Percentiles rank a stretch among this genome's conserved stretches.
These are phyloP conservation scores for Meleagris gallopavo DNA, from an alignment of 2,113 vertebrate genomes.

Conservation along the genomic window DNA sequence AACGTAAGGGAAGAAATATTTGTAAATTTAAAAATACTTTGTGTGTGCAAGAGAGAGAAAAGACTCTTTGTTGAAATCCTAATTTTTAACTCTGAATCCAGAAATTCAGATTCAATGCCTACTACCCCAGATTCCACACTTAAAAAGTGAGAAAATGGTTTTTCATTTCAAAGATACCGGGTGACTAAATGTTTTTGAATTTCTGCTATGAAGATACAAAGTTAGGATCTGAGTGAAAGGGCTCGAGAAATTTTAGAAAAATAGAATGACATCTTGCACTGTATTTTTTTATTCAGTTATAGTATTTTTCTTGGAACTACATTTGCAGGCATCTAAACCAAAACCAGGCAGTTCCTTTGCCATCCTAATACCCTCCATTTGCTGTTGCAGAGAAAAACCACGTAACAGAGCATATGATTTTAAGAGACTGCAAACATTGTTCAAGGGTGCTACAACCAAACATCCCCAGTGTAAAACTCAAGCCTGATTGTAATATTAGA, in stretches of 20 bases:
- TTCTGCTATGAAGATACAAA: neutral
- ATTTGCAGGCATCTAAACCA: neutral
- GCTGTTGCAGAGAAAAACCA: neutral
- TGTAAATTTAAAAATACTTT: neutral
- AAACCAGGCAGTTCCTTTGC: neutral
- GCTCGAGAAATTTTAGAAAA: neutral
- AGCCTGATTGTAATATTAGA: neutral
- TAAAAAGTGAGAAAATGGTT: neutral
- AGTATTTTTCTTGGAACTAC: neutral
- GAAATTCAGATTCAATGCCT: neutral
- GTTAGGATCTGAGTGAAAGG: neutral
- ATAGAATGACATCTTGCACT: accelerated
- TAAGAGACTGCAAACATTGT: neutral
- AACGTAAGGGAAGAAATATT: neutral
- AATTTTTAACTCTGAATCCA: neutral
- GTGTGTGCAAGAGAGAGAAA: neutral
- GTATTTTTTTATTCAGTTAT: neutral
- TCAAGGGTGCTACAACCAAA: neutral
- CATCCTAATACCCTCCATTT: neutral
- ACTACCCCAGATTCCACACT: neutral
- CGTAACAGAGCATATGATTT: neutral
- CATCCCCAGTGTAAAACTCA: neutral
- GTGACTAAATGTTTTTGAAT: neutral
- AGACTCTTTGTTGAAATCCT: neutral
- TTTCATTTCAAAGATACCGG: neutral